These are phyloP conservation scores for Netelia melanura DNA, from an alignment of 2,888 invertebrate genomes.

Conservation along the genomic window DNA sequence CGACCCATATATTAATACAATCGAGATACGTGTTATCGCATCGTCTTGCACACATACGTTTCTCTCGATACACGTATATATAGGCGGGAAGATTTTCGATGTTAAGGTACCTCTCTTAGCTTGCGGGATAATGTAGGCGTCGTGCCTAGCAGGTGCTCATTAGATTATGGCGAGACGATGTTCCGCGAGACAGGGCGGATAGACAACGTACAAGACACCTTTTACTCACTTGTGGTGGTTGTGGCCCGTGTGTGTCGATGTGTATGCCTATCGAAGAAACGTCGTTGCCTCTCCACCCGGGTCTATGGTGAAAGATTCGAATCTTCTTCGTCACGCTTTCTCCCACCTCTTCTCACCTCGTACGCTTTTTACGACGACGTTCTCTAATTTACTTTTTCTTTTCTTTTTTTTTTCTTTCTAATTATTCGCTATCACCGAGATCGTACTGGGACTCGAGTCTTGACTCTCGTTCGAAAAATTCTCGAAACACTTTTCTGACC, in stretches of 20 bases:
- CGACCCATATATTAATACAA: neutral
- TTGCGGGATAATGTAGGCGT: constrained; percentile 80
- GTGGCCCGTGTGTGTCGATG: neutral
- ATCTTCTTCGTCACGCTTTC: neutral
- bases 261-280: no score
- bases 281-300: no score
- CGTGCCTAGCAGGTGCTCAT: constrained; percentile 83
- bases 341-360: neutral
- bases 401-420: neutral
- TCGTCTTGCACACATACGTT: neutral
- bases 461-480: no score
- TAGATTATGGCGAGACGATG: constrained; percentile 82
- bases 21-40: constrained; percentile 15
- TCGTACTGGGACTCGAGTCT: no score
- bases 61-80: neutral
- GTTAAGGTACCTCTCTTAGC: neutral
- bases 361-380: neutral
- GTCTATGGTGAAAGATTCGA: neutral
- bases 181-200: constrained; percentile 74
- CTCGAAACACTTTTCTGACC: no score
- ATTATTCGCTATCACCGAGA: neutral
- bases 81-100: neutral
- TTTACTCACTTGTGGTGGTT: neutral
- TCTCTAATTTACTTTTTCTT: neutral
- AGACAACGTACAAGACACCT: neutral